These are phyloP conservation scores for Chaitophorus viminalis DNA, from an alignment of 2,888 invertebrate genomes.

Conservation along the genomic window DNA sequence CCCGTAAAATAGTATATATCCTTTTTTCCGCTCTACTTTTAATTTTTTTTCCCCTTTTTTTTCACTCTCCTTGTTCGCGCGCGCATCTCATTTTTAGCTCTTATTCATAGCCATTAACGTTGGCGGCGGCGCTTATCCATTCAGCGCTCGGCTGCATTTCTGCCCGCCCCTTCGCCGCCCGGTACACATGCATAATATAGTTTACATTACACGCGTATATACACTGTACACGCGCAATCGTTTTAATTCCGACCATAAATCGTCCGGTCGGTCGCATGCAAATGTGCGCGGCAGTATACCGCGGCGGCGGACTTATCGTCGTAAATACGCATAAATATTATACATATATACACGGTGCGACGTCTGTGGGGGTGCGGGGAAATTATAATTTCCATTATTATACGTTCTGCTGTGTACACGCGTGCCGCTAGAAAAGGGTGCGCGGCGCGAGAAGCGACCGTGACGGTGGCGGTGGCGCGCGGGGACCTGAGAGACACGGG, in stretches of 20 bases:
- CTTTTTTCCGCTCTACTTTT: background rate
- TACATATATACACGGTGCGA: background rate
- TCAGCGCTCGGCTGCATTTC: conserved; percentile 18
- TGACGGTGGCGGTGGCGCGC: conserved; percentile 3
- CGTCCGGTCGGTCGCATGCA: conserved; percentile 39
- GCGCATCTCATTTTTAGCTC: background rate
- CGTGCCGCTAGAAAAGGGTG: conserved; percentile 1
- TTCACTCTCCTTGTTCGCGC: background rate
- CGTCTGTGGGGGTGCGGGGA: background rate
- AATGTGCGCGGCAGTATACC: background rate
- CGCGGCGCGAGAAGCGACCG: background rate
- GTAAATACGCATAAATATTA: too few species aligned
- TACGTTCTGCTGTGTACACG: background rate
- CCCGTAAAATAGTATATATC: background rate
- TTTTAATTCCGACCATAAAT: conserved; percentile 31
- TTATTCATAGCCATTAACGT: conserved; percentile 33
- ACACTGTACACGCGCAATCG: background rate
- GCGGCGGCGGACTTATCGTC: background rate
- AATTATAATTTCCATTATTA: conserved; percentile 48
- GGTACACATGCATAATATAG: background rate
- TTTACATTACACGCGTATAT: background rate
- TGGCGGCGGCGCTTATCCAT: conserved; percentile 27
- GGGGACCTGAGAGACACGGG: conserved; percentile 15
- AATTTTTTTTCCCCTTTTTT: background rate
- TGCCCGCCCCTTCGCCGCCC: background rate